phyloP scores from a whole-genome alignment of 2,797 vertebrate species.

The Xenops minutus region DNA sequence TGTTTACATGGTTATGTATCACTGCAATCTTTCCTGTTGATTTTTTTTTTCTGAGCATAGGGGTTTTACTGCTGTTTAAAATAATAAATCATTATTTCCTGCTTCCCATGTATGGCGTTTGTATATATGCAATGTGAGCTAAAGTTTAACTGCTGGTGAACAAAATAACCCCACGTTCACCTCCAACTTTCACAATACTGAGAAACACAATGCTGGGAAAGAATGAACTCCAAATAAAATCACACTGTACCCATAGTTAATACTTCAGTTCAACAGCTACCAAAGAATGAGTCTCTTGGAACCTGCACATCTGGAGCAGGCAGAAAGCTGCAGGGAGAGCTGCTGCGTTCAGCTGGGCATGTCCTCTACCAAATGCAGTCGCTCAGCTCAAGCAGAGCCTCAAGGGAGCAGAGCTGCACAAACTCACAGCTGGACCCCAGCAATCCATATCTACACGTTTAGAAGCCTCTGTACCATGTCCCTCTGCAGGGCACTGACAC shows the following conservation, averaged over 20 bases:
- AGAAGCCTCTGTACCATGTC: not conserved
- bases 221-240: not conserved
- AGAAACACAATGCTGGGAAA: not conserved
- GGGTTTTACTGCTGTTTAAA: not conserved
- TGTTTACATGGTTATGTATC: not conserved
- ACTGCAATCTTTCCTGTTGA: not conserved
- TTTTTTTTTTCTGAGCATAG: not conserved
- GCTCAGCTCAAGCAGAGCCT: not conserved
- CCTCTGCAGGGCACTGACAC: not conserved
- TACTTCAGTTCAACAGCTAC: not conserved
- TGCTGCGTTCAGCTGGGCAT: not conserved
- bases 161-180: not conserved
- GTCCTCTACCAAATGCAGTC: fast-evolving
- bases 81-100: conserved; percentile 7
- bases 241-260: not conserved
- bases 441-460: fast-evolving
- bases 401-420: not conserved
- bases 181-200: not conserved
- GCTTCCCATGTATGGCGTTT: not conserved
- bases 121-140: not conserved
- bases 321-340: not conserved
- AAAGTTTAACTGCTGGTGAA: not conserved
- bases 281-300: not conserved
- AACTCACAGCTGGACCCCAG: not conserved
- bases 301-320: not conserved